Evolutionary conservation across 2,113 vertebrate species (phyloP).

Genomic region (Mustela nigripes): DNA sequence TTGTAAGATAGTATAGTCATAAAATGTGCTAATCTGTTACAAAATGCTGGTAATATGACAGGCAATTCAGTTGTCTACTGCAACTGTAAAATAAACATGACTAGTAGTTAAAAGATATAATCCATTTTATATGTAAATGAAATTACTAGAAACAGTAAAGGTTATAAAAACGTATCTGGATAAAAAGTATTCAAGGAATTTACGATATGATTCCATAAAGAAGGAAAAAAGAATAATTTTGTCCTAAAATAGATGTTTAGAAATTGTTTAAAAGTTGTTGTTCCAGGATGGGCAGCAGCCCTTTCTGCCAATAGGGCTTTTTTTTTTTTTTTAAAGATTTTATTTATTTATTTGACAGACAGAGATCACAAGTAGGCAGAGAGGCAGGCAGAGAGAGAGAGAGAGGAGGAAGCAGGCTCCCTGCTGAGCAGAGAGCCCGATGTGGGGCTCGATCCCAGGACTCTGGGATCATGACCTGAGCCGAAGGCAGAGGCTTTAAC

Average conservation of each 20-base stretch:
- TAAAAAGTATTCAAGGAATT: not conserved
- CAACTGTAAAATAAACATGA: not conserved
- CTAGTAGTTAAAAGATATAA: not conserved
- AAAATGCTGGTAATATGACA: not conserved
- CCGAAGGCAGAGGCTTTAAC: too few species aligned
- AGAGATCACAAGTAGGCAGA: too few species aligned
- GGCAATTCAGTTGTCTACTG: not conserved
- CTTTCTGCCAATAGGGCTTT: not conserved
- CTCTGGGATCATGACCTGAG: too few species aligned
- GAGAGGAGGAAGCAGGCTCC: too few species aligned
- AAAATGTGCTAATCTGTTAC: constrained; percentile 7
- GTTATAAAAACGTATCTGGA: not conserved
- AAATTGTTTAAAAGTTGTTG: not conserved
- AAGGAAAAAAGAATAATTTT: not conserved
- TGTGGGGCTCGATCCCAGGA: too few species aligned
- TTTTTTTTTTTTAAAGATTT: too few species aligned
- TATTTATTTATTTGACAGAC: too few species aligned
- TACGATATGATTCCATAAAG: not conserved
- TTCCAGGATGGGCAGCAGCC: not conserved
- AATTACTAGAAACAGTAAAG: not conserved
- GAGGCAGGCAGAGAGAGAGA: too few species aligned
- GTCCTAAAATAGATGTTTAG: not conserved
- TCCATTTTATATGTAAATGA: not conserved
- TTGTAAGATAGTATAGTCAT: not conserved
- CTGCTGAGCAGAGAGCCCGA: too few species aligned